A percentile compares a stretch with the other conserved stretches of the same genome.
Conservation (phyloP, 1,140 invertebrate genomes). For the Mycetomoellerius zeteki region DNA sequence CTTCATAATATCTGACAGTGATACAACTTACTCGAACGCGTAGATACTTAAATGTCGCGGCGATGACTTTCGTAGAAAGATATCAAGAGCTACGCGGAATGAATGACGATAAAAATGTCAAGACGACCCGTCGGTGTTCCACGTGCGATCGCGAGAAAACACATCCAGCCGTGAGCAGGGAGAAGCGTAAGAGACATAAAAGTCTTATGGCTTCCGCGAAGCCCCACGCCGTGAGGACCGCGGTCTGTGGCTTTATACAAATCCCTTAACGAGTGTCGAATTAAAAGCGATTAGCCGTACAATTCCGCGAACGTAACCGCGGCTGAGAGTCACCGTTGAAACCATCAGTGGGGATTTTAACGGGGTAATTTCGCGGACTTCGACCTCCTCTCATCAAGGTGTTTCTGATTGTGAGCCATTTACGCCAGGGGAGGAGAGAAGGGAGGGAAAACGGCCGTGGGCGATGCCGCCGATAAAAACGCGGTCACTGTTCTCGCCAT, state of each 20-base stretch:
- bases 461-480: conserved; percentile 64
- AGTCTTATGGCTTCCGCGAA: conserved; percentile 70
- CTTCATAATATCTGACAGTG: background rate
- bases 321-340: background rate
- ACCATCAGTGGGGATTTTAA: conserved; percentile 50
- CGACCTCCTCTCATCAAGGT: conserved; percentile 64
- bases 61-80: conserved; percentile 33
- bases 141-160: conserved; percentile 11
- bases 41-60: conserved; percentile 2
- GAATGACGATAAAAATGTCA: conserved; percentile 31
- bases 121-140: conserved; percentile 9
- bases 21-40: background rate
- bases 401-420: conserved; percentile 63
- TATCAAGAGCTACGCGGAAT: conserved; percentile 9
- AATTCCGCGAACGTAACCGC: conserved; percentile 34
- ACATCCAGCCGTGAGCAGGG: conserved; percentile 3
- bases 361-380: conserved; percentile 51
- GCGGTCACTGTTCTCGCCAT: conserved; percentile 1
- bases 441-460: background rate
- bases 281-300: conserved; percentile 59
- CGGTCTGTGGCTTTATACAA: conserved; percentile 47
- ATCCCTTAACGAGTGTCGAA: conserved; percentile 59
- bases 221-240: background rate
- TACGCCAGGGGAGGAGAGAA: background rate
- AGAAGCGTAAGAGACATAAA: conserved; percentile 50